phyloP scores from a whole-genome alignment of 1,140 invertebrate genomes.

The Metopolophium dirhodum region DNA sequence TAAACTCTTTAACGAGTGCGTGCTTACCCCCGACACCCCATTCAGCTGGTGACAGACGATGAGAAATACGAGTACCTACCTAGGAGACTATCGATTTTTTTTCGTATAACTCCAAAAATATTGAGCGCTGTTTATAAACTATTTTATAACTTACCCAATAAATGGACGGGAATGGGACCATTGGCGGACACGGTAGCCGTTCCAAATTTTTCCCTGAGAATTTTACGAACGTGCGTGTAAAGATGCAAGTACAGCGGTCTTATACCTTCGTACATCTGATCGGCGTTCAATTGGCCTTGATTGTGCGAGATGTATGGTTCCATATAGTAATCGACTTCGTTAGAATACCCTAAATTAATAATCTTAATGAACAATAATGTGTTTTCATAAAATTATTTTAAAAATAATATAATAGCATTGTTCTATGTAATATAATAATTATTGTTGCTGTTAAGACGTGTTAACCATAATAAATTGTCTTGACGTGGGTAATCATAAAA shows the following conservation, averaged over 20 bases:
- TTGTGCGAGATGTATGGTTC: not conserved
- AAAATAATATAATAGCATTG: not conserved
- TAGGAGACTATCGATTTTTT: not conserved
- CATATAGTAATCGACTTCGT: conserved; percentile 11
- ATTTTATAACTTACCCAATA: conserved; percentile 21
- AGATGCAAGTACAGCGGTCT: conserved; percentile 37
- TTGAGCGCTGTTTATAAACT: too few species aligned
- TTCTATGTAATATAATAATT: not conserved
- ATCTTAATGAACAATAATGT: not conserved
- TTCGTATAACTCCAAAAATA: not conserved
- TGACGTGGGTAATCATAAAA: not conserved
- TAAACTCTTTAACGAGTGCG: not conserved
- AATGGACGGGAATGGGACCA: conserved; percentile 37
- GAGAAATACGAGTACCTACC: not conserved
- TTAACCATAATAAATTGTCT: not conserved
- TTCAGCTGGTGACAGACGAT: too few species aligned
- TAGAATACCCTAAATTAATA: not conserved
- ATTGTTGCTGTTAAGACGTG: too few species aligned
- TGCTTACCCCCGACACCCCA: too few species aligned
- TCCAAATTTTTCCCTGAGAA: conserved; percentile 45
- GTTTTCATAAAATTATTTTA: not conserved
- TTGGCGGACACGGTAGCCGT: not conserved
- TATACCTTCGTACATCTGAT: conserved; percentile 25
- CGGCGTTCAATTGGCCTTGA: not conserved
- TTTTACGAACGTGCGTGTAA: not conserved